Percentiles rank a stretch among this genome's conserved stretches.
phyloP scores from a whole-genome alignment of 1,140 invertebrate genomes.

The Ceratina australensis region DNA sequence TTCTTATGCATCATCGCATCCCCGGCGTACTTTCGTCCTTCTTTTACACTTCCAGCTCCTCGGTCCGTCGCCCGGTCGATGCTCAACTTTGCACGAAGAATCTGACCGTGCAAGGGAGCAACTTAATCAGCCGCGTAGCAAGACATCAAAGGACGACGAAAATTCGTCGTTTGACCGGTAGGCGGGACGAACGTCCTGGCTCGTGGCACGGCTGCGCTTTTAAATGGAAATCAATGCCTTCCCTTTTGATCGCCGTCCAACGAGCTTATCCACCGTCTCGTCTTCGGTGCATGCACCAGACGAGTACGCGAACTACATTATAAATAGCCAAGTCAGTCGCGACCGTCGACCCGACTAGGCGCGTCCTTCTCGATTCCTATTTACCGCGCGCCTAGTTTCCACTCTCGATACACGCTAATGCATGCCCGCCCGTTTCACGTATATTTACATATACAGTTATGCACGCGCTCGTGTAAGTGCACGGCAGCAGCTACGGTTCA shows the following conservation, averaged over 20 bases:
- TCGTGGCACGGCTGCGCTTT: slow-evolving; percentile 20
- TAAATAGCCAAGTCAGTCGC: not conserved
- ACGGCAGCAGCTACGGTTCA: not conserved
- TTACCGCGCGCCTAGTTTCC: slow-evolving; percentile 42
- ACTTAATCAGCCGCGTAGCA: slow-evolving; percentile 26
- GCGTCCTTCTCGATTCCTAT: slow-evolving; percentile 29
- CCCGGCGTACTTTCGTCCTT: not conserved
- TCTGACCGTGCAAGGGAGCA: slow-evolving; percentile 29
- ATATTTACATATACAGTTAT: not conserved
- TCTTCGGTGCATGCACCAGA: not conserved
- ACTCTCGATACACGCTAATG: slow-evolving; percentile 43
- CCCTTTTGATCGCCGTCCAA: slow-evolving; percentile 57
- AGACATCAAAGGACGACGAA: slow-evolving; percentile 48
- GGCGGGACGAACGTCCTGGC: slow-evolving; percentile 1
- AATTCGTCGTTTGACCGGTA: slow-evolving; percentile 49
- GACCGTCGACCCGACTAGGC: not conserved
- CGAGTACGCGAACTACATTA: not conserved
- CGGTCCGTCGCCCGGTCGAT: too few relatives aligned
- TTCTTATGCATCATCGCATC: too few relatives aligned
- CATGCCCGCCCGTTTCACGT: slow-evolving; percentile 31
- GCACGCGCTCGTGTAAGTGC: too few relatives aligned
- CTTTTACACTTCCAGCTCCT: not conserved
- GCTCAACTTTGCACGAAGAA: slow-evolving; percentile 6
- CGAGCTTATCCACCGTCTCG: slow-evolving; percentile 17
- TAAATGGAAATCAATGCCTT: slow-evolving; percentile 61